These are phyloP conservation scores for Proterorhinus semilunaris DNA, from an alignment of 2,113 vertebrate genomes.

Conservation along the genomic window DNA sequence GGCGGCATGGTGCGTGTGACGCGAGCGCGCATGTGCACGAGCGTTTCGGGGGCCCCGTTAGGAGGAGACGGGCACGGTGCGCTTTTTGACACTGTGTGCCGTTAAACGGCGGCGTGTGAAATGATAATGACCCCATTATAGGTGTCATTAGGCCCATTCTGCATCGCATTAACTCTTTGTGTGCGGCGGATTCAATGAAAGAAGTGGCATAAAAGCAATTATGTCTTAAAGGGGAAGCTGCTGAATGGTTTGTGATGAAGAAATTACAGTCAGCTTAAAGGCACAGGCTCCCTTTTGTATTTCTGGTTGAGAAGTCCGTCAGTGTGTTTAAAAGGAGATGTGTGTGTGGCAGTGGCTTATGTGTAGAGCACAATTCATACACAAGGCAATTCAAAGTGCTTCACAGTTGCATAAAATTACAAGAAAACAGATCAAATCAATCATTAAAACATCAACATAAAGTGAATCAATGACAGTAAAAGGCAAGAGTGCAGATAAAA, in stretches of 20 bases:
- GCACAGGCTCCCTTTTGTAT: neutral
- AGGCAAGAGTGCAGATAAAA: too few species aligned
- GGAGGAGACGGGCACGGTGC: neutral
- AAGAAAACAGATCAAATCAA: too few species aligned
- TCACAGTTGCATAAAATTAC: too few species aligned
- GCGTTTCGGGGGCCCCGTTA: slow-evolving; percentile 5
- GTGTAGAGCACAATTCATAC: too few species aligned
- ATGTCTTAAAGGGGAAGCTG: neutral
- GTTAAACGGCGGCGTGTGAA: slow-evolving; percentile 43
- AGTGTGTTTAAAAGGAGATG: too few species aligned
- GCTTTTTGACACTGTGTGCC: slow-evolving; percentile 24
- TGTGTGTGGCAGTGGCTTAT: too few species aligned
- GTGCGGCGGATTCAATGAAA: slow-evolving; percentile 8
- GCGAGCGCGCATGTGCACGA: neutral
- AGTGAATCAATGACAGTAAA: too few species aligned
- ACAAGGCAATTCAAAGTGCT: too few species aligned
- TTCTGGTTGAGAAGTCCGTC: too few species aligned
- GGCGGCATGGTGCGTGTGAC: slow-evolving; percentile 11
- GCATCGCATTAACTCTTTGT: slow-evolving; percentile 31
- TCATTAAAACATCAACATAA: too few species aligned
- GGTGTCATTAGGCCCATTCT: slow-evolving; percentile 53
- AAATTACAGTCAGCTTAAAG: neutral
- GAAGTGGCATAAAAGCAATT: neutral
- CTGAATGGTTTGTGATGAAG: neutral
- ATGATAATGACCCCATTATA: slow-evolving; percentile 63